phyloP scores from a whole-genome alignment of 1,140 invertebrate genomes.

The Drosophila orosa region DNA sequence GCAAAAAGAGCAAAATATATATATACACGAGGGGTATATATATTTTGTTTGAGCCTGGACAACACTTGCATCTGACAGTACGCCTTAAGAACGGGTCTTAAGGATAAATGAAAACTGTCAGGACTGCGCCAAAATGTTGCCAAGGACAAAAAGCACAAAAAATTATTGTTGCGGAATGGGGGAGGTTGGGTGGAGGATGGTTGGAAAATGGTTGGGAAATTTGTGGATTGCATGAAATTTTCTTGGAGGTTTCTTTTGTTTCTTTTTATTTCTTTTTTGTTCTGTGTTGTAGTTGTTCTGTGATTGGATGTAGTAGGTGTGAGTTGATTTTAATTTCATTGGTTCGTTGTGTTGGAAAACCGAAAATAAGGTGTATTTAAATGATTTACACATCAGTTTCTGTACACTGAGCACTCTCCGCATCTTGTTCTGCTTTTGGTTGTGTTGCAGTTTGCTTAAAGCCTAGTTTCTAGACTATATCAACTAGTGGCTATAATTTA shows the following conservation, averaged over 20 bases:
- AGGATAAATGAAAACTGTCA: conserved; percentile 70
- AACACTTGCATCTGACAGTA: conserved; percentile 76
- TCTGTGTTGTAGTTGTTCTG: conserved; percentile 33
- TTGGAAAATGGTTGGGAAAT: conserved; percentile 33
- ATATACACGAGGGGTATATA: conserved; percentile 24
- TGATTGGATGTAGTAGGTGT: conserved; percentile 42
- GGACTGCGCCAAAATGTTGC: conserved; percentile 67
- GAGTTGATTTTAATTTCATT: conserved; percentile 37
- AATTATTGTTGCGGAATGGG: conserved; percentile 48
- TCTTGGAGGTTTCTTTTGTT: conserved; percentile 35
- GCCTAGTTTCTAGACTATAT: conserved; percentile 19
- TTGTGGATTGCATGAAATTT: conserved; percentile 69
- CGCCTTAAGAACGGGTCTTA: conserved; percentile 54
- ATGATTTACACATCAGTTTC: conserved; percentile 33
- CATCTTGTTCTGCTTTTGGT: neutral
- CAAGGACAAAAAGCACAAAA: conserved; percentile 55
- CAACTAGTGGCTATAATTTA: conserved; percentile 28
- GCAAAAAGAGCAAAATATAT: conserved; percentile 43
- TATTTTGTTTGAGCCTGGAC: conserved; percentile 56
- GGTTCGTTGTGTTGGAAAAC: conserved; percentile 41
- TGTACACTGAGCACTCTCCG: conserved; percentile 32
- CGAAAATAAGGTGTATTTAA: conserved; percentile 29
- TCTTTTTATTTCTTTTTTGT: conserved; percentile 22
- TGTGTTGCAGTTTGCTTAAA: conserved; percentile 41
- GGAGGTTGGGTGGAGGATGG: conserved; percentile 4